phyloP scores from a whole-genome alignment of 2,113 vertebrate genomes.

The Mormyrus lacerda region DNA sequence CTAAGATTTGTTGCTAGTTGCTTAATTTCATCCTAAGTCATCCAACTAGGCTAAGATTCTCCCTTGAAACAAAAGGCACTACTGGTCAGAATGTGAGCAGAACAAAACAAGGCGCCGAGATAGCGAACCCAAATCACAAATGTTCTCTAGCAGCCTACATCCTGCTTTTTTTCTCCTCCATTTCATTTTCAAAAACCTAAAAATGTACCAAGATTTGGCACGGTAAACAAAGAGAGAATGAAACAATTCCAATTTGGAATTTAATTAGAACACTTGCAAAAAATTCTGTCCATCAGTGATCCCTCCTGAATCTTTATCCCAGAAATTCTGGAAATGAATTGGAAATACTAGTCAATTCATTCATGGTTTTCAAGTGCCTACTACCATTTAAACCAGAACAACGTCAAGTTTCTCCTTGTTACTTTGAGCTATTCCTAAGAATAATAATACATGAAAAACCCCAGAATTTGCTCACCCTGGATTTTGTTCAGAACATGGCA shows the following conservation, averaged over 20 bases:
- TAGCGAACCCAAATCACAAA: slow-evolving; percentile 43
- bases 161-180: slow-evolving; percentile 43
- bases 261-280: slow-evolving; percentile 84
- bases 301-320: slow-evolving; percentile 69
- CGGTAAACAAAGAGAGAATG: slow-evolving; percentile 89
- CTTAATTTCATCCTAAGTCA: slow-evolving; percentile 35
- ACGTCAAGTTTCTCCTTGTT: slow-evolving; percentile 95
- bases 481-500: slow-evolving; percentile 90
- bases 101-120: slow-evolving; percentile 59
- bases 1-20: slow-evolving; percentile 49
- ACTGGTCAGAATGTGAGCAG: slow-evolving; percentile 80
- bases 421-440: slow-evolving; percentile 99
- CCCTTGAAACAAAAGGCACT: slow-evolving; percentile 94
- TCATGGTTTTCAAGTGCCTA: slow-evolving; percentile 70
- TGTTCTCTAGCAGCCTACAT: slow-evolving; percentile 32
- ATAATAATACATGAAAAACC: slow-evolving; percentile 99
- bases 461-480: slow-evolving; percentile 95
- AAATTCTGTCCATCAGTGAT: slow-evolving; percentile 93
- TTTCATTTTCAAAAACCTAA: slow-evolving; percentile 55
- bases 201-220: slow-evolving; percentile 91
- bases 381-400: slow-evolving; percentile 85
- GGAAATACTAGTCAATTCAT: slow-evolving; percentile 66
- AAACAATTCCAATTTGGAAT: slow-evolving; percentile 99
- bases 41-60: slow-evolving; percentile 70
- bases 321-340: slow-evolving; percentile 75